These are phyloP conservation scores for Erethizon dorsatum DNA, from an alignment of 2,797 vertebrate species.

Conservation along the genomic window DNA sequence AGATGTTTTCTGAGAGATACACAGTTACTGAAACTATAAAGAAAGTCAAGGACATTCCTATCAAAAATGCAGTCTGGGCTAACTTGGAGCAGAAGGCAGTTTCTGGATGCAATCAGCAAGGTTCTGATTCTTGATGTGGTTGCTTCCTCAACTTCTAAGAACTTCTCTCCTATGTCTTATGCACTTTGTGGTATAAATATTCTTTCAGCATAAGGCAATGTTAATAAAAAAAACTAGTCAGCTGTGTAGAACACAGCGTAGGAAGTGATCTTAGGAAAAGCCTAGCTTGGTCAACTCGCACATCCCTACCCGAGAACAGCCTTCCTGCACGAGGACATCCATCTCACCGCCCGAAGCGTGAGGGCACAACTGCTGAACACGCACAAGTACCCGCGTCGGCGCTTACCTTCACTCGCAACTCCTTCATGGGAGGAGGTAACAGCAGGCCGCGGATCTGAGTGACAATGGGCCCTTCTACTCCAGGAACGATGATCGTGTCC, in stretches of 20 bases:
- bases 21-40: not conserved
- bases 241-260: not conserved
- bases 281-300: not conserved
- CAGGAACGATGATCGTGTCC: slow-evolving; percentile 97
- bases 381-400: not conserved
- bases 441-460: slow-evolving; percentile 98
- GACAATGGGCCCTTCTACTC: slow-evolving; percentile 98
- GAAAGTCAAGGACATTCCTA: not conserved
- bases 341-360: accelerated
- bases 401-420: slow-evolving; percentile 96
- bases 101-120: not conserved
- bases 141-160: not conserved
- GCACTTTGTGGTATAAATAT: not conserved
- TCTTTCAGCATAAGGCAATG: slow-evolving; percentile 35
- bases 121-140: not conserved
- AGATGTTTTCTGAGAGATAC: not conserved
- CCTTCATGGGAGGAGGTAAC: slow-evolving; percentile 97
- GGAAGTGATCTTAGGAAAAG: not conserved
- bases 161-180: not conserved
- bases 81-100: not conserved
- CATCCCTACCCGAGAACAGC: not conserved
- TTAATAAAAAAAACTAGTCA: slow-evolving; percentile 2
- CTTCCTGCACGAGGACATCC: not conserved
- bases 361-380: not conserved
- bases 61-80: not conserved